Evolutionary conservation across 2,797 vertebrate species (phyloP).

Genomic region (Synaphobranchus kaupii): DNA sequence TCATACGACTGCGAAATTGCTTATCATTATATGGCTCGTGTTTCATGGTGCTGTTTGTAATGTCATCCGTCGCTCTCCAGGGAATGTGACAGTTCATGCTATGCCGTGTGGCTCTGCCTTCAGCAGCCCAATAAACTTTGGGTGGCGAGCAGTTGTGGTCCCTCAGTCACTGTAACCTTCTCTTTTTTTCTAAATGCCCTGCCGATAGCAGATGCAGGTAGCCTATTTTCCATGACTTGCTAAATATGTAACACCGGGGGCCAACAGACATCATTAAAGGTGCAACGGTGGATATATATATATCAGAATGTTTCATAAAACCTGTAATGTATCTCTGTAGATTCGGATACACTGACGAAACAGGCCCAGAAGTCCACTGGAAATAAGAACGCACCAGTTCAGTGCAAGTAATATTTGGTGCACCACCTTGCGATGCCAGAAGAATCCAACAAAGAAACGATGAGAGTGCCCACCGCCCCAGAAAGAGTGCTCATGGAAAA

Average conservation of each 20-base stretch:
- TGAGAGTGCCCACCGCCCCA: constrained; percentile 63
- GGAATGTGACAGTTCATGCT: constrained; percentile 41
- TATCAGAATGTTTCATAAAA: background rate
- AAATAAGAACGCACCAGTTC: constrained; percentile 21
- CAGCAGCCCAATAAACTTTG: background rate
- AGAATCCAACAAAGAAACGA: constrained; percentile 74
- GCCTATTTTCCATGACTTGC: background rate
- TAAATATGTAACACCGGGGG: background rate
- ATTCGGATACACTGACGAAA: constrained; percentile 24
- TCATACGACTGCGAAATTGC: constrained; percentile 39
- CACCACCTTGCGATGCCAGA: constrained; percentile 69
- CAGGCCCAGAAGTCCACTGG: constrained; percentile 12
- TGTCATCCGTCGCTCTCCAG: constrained; percentile 30
- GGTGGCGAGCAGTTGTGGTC: background rate
- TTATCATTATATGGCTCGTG: constrained; percentile 24
- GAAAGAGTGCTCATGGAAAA: constrained; percentile 66
- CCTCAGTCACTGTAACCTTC: background rate
- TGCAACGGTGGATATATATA: background rate
- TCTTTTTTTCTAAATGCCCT: constrained; percentile 15
- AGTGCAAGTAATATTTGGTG: background rate
- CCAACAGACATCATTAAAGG: background rate
- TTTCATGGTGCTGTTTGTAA: constrained; percentile 38
- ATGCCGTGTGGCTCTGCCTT: constrained; percentile 25
- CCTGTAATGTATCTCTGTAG: constrained; percentile 12
- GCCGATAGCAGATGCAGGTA: background rate